Percentiles rank a stretch among this genome's conserved stretches.
Conservation (phyloP, 2,888 invertebrate genomes). For the Loripinus fragilis region DNA sequence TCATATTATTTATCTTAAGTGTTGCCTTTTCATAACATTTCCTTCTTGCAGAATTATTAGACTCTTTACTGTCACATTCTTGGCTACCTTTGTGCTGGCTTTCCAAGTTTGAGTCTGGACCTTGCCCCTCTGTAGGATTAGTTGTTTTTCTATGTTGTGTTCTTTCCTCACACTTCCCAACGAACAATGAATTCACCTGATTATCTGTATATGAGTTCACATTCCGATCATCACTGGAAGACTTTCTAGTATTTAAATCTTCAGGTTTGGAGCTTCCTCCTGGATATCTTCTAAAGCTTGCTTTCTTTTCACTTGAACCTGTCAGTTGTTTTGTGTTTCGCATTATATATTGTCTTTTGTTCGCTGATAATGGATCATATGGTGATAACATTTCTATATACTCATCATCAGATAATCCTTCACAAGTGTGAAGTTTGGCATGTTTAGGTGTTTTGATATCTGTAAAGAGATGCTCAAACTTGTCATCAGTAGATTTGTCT, state of each 20-base stretch:
- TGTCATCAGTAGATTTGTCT: not conserved
- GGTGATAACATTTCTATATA: slow-evolving; percentile 43
- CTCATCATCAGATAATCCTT: slow-evolving; percentile 32
- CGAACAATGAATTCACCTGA: no score
- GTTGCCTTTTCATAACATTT: not conserved
- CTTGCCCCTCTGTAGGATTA: no score
- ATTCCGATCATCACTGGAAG: no score
- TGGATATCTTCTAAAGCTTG: no score
- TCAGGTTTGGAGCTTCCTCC: no score
- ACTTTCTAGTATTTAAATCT: no score
- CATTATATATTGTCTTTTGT: not conserved
- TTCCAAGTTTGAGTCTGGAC: not conserved
- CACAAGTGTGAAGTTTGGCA: not conserved
- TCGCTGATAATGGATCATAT: not conserved
- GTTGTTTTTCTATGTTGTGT: no score
- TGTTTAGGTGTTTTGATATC: not conserved
- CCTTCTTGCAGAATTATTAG: not conserved
- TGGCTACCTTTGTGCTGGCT: no score
- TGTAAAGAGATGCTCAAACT: not conserved
- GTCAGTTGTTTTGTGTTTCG: not conserved
- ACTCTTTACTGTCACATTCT: not conserved
- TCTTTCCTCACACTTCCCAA: no score
- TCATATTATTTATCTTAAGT: not conserved
- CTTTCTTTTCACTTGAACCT: not conserved
- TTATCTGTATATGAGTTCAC: no score